Conservation (phyloP, 1,140 invertebrate genomes). For the Melipona quadrifasciata region DNA sequence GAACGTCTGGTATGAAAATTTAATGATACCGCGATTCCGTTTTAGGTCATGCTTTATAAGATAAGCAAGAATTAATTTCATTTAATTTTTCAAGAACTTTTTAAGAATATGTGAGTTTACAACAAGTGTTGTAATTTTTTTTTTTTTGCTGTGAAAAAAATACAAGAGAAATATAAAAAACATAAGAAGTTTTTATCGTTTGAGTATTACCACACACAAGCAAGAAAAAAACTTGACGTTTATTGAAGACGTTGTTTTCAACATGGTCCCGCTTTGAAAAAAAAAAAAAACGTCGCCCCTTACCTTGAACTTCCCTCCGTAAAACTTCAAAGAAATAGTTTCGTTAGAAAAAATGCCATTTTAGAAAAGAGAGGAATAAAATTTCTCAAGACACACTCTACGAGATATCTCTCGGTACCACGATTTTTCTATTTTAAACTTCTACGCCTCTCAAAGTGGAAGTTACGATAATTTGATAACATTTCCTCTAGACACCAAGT, state of each 20-base stretch:
- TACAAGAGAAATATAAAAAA: background rate
- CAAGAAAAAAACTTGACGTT: background rate
- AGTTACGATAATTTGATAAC: too few relatives aligned
- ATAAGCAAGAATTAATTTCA: background rate
- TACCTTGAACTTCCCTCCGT: background rate
- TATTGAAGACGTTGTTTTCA: background rate
- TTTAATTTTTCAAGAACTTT: background rate
- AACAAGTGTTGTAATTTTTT: background rate
- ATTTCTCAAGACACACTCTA: background rate
- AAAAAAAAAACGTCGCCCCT: background rate
- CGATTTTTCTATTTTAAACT: background rate
- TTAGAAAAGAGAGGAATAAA: background rate
- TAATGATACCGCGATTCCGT: conserved; percentile 2
- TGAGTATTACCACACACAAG: background rate
- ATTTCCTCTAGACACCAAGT: too few relatives aligned
- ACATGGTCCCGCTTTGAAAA: background rate
- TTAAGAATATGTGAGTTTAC: background rate
- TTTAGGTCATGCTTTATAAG: too few relatives aligned
- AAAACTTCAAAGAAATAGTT: conserved; percentile 4
- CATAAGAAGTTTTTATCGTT: background rate
- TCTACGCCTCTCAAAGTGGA: too few relatives aligned
- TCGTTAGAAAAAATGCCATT: background rate
- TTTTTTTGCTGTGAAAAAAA: background rate
- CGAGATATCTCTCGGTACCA: background rate
- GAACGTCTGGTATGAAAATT: background rate